Evolutionary conservation across 2,113 vertebrate genomes (phyloP).

Genomic region (Erythrolamprus reginae): DNA sequence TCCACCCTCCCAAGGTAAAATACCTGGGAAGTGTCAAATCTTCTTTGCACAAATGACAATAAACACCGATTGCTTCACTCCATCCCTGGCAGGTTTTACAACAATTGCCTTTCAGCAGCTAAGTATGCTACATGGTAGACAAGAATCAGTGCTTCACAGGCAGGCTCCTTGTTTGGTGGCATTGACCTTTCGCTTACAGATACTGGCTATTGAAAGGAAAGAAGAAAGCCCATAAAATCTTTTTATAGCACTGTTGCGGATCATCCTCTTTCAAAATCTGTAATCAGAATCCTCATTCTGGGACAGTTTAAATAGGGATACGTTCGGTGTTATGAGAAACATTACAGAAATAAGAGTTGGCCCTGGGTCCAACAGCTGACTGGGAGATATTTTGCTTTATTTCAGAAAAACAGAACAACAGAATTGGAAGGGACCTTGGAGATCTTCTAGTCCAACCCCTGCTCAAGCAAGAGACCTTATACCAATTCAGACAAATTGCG

Average conservation of each 20-base stretch:
- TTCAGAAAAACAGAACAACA: neutral
- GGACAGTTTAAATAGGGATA: neutral
- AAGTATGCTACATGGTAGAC: slow-evolving; percentile 63
- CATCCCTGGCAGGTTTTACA: slow-evolving; percentile 63
- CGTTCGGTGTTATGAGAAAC: neutral
- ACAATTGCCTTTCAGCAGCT: slow-evolving; percentile 66
- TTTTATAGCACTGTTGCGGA: slow-evolving; percentile 45
- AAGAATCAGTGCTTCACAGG: slow-evolving; percentile 68
- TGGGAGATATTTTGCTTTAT: neutral
- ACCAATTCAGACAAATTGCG: no score
- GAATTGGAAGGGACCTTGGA: neutral
- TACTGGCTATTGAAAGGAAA: slow-evolving; percentile 54
- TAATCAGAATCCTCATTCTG: slow-evolving; percentile 26
- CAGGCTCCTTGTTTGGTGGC: slow-evolving; percentile 60
- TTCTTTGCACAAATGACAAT: slow-evolving; percentile 58
- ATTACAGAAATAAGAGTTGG: neutral
- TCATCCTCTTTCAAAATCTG: slow-evolving; percentile 59
- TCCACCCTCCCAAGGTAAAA: slow-evolving; percentile 35
- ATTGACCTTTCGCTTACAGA: slow-evolving; percentile 63
- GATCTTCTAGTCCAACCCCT: neutral
- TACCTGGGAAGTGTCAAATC: slow-evolving; percentile 51
- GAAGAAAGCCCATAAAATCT: slow-evolving; percentile 37
- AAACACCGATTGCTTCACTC: slow-evolving; percentile 58
- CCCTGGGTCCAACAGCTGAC: neutral
- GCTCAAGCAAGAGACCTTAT: no score